Evolutionary conservation across 1,140 invertebrate species (phyloP), one percentile per base, ranked within the genome.

Genomic region (Sitobion miscanthi): DNA sequence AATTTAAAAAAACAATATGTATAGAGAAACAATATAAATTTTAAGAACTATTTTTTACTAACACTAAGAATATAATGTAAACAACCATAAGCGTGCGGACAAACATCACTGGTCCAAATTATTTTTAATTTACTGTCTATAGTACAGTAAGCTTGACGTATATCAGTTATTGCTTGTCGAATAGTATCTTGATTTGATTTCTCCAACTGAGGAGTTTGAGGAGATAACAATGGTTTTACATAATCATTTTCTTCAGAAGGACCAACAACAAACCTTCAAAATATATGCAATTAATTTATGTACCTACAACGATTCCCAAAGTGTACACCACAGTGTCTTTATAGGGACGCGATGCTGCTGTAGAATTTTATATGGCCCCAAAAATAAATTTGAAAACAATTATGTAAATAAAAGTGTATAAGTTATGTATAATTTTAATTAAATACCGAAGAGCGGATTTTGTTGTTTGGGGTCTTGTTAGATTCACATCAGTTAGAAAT

Each of bases 41-140:
- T 38, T 35, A 88, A 88, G 21, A 5, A 87, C 30, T 45, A 77
- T 47, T 20, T 83, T 85, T 83, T 85, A 57, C 94, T 95, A 95
- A 96, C 96, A 94, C 95, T 94, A 90, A 97, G 94, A 47, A 96
- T 94, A 94, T 97, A 96, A 94, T 96, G 95, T 42, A 96, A 94
- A 95, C 97, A 97, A 94, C 96, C 96, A 90, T 96, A 94, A 88
- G 96, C 96, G 95, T 97, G 97, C 77, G 96, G 96, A 94, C 97
- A 97, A 7, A 95, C 94, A 21, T 94, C 52, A 94, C 49, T 93
- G 38, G 85, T n/a, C 49, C 54, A 82, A 35, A 93, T 52, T 69
- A 14, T 93, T 91, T 94, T 94, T 47, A 94, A 86, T 85, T 92
- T 20, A n/a, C 38, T 30, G 38, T 92, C 77, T 52, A 92, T 17